Evolutionary conservation across 2,797 vertebrate genomes (phyloP).

Genomic region (Alca torda): DNA sequence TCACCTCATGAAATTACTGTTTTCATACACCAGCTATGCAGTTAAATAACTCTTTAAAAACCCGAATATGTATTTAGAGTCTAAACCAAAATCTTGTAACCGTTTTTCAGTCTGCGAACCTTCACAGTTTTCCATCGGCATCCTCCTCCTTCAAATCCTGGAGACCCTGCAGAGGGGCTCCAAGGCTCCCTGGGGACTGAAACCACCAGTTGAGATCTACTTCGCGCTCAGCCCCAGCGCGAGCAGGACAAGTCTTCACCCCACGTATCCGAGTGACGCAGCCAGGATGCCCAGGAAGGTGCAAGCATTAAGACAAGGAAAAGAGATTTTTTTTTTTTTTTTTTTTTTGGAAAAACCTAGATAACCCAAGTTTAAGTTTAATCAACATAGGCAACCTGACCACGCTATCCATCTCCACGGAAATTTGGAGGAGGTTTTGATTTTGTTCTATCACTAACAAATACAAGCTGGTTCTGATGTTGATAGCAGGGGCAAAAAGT

Average conservation of each 20-base stretch:
- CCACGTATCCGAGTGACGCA: accelerated
- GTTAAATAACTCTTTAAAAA: background rate
- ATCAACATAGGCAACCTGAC: background rate
- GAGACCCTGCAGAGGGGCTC: accelerated
- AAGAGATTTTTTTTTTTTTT: background rate
- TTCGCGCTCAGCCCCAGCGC: background rate
- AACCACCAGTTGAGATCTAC: accelerated
- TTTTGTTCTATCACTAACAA: background rate
- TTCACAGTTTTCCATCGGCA: background rate
- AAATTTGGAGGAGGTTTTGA: background rate
- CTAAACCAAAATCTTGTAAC: background rate
- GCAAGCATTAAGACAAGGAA: background rate
- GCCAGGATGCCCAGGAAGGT: background rate
- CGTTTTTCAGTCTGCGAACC: background rate
- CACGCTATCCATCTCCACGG: background rate
- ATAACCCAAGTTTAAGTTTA: background rate
- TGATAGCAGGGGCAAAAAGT: background rate
- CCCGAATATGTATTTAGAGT: background rate
- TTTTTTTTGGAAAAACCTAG: background rate
- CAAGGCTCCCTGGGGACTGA: background rate
- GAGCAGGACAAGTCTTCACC: background rate
- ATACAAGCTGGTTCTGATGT: background rate
- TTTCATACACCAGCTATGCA: background rate
- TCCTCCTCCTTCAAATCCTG: background rate
- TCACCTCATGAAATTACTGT: background rate